Evolutionary conservation across 2,888 invertebrate species (phyloP), one percentile per base, ranked within the genome.

Genomic region (Hyppa rectilinea): DNA sequence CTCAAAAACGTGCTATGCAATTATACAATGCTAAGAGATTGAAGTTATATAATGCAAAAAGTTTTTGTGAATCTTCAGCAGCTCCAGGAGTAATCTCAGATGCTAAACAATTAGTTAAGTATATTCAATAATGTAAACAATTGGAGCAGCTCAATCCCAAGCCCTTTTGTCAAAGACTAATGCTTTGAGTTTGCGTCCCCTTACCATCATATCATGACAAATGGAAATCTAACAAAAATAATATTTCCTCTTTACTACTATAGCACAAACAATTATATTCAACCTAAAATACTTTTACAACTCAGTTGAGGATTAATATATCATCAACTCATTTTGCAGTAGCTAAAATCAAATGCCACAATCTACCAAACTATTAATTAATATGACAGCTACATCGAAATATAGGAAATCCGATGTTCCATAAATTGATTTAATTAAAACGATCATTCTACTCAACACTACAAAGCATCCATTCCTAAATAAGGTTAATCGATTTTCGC

Each of bases 401-500:
- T 49, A 53, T 49, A 60, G 20, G 50, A 49, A 81, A 61, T 63
- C 43, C 38, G 43, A 64, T 64, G 61, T 62, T 78, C 53, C 49
- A 78, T 47, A 40, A 56, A 65, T 38, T 55, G 61, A 70, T 81
- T 77, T 74, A 75, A 65, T 61, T 72, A 58, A 71, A 58, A 67
- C 50, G 50, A 77, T 56, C 52, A 76, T 72, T 68, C 71, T 70
- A 75, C 61, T 65, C 61, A 62, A 74, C 56, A 82, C 63, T 78
- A 75, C 70, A 76, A 71, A 82, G 68, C 75, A 29, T 17, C 47
- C 47, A 69, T 58, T 26, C 20, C 47, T 69, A 80, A 83, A 81
- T 80, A 75, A n/a, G 80, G 78, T 83, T 73, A 75, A 81, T 78
- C 58, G 80, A 75, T 84, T 84, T 82, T 81, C 64, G 66, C 75